Evolutionary conservation across 2,113 vertebrate genomes (phyloP).

Genomic region (Corythornis cristatus): DNA sequence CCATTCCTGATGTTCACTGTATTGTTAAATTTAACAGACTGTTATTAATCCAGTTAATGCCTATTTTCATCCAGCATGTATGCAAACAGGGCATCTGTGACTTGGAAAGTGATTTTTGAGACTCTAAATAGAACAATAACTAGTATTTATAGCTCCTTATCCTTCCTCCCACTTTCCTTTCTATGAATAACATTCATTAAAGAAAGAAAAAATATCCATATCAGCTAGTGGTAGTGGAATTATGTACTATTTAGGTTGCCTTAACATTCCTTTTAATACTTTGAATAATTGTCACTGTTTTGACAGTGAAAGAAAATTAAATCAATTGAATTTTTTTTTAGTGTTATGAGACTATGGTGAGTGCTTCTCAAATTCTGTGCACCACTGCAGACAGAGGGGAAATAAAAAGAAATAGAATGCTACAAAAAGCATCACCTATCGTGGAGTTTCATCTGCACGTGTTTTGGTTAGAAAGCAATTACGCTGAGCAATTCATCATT

Average conservation of each 20-base stretch:
- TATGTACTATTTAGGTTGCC: background rate
- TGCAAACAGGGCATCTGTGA: background rate
- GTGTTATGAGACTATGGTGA: background rate
- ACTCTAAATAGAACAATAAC: background rate
- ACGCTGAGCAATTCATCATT: background rate
- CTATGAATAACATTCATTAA: background rate
- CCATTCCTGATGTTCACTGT: conserved; percentile 54
- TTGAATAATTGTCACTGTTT: background rate
- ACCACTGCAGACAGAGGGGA: background rate
- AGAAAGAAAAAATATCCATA: background rate
- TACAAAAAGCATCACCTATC: background rate
- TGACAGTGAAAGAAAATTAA: background rate
- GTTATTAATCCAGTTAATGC: conserved; percentile 31
- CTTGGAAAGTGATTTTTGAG: background rate
- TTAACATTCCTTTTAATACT: background rate
- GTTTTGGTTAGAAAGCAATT: background rate
- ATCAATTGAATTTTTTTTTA: background rate
- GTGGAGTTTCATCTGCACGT: background rate
- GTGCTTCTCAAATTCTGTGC: background rate
- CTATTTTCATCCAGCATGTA: background rate
- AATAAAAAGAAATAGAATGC: background rate
- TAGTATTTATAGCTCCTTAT: background rate
- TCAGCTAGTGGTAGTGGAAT: background rate
- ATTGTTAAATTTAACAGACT: conserved; percentile 48
- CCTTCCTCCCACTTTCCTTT: background rate